Evolutionary conservation across 2,113 vertebrate genomes (phyloP).

Genomic region (Atrichornis clamosus): DNA sequence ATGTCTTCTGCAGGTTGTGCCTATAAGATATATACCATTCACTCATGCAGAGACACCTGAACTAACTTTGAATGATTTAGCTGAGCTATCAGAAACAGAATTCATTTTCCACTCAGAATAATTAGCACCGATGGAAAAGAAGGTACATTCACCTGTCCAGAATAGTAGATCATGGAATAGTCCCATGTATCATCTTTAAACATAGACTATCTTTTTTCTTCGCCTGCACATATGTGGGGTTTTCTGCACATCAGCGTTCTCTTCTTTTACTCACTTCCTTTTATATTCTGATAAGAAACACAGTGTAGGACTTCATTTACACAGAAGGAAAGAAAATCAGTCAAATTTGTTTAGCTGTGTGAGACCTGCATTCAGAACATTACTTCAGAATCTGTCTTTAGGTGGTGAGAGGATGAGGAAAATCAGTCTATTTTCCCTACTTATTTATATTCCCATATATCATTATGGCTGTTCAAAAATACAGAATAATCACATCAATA

Average conservation of each 20-base stretch:
- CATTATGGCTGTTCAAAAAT: background rate
- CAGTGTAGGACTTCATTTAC: background rate
- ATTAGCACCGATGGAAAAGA: background rate
- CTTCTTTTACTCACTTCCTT: background rate
- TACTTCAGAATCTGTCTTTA: background rate
- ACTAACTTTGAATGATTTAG: background rate
- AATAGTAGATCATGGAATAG: background rate
- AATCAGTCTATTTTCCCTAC: background rate
- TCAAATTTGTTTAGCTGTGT: background rate
- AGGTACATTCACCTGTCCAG: background rate
- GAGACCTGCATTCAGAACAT: background rate
- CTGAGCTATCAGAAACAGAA: background rate
- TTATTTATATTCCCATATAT: background rate
- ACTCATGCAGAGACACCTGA: background rate
- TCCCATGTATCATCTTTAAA: background rate
- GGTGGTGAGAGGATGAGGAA: background rate
- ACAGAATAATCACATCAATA: background rate
- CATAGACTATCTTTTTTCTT: background rate
- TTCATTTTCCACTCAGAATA: background rate
- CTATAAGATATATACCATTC: background rate
- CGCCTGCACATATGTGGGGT: accelerated
- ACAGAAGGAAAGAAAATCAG: background rate
- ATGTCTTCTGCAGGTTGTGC: background rate
- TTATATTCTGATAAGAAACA: background rate
- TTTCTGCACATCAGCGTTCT: accelerated